Evolutionary conservation across 2,888 invertebrate genomes (phyloP).

Genomic region (Caenorhabditis uteleia): DNA sequence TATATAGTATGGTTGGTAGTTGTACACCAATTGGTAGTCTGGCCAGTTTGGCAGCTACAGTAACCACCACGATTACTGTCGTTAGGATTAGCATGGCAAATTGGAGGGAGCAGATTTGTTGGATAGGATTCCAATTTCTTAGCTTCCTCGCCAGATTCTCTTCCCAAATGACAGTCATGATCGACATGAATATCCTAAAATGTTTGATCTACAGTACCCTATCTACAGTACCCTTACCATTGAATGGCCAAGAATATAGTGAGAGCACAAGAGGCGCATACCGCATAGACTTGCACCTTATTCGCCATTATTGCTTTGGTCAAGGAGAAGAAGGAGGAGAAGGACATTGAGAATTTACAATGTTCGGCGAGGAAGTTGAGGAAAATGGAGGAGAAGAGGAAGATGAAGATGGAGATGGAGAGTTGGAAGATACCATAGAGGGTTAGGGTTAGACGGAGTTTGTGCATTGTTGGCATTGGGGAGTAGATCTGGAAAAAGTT

Average conservation of each 20-base stretch:
- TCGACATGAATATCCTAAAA: slow-evolving; percentile 13
- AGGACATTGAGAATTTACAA: slow-evolving; percentile 39
- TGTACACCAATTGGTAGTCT: slow-evolving; percentile 18
- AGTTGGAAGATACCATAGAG: slow-evolving; percentile 52
- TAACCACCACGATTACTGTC: slow-evolving; percentile 15
- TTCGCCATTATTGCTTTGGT: slow-evolving; percentile 31
- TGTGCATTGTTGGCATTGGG: slow-evolving; percentile 49
- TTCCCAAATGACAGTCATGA: slow-evolving; percentile 40
- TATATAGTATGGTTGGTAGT: slow-evolving; percentile 27
- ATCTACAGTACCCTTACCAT: slow-evolving; percentile 27
- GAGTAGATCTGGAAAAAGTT: slow-evolving; percentile 42
- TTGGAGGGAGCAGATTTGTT: slow-evolving; percentile 42
- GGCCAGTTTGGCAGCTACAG: slow-evolving; percentile 17
- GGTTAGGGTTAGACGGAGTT: slow-evolving; percentile 49
- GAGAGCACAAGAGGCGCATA: slow-evolving; percentile 27
- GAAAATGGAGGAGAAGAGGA: slow-evolving; percentile 44
- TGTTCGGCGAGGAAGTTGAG: slow-evolving; percentile 43
- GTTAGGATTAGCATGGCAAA: slow-evolving; percentile 32
- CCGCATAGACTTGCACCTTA: slow-evolving; percentile 25
- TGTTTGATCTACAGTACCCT: neutral
- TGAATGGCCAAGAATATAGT: slow-evolving; percentile 29
- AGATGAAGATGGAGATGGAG: slow-evolving; percentile 40
- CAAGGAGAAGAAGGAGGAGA: slow-evolving; percentile 40
- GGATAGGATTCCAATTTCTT: slow-evolving; percentile 27
- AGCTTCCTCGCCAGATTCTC: slow-evolving; percentile 33